Percentiles rank a stretch among this genome's conserved stretches.
Conservation (phyloP, 2,888 invertebrate species). For the Apotomis capreana region DNA sequence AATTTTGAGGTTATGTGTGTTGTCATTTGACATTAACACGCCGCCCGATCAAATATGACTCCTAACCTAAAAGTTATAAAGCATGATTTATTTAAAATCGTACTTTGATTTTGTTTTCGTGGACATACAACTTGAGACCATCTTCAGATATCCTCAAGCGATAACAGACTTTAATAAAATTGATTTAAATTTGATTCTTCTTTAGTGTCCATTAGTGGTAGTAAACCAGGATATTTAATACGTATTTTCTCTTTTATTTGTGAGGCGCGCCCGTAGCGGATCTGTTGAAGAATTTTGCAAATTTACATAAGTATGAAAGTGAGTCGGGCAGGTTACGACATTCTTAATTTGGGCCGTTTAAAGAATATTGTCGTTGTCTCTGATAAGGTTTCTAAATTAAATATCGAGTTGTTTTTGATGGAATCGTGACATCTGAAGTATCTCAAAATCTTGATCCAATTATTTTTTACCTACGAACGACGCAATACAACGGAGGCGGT, state of each 20-base stretch:
- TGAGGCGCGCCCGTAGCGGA: conserved; percentile 49
- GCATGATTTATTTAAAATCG: background rate
- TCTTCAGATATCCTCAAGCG: conserved; percentile 39
- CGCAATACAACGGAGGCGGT: no score
- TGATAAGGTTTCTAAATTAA: conserved; percentile 32
- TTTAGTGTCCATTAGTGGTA: conserved; percentile 10
- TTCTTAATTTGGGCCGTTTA: conserved; percentile 21
- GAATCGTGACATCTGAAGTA: background rate
- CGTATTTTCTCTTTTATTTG: conserved; percentile 58
- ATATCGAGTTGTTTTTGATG: background rate
- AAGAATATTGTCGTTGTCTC: conserved; percentile 15
- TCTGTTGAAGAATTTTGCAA: conserved; percentile 48
- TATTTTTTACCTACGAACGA: no score
- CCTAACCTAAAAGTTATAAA: conserved; percentile 10
- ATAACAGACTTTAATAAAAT: conserved; percentile 45
- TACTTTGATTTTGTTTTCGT: conserved; percentile 28
- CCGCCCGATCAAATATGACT: background rate
- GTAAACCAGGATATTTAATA: conserved; percentile 54
- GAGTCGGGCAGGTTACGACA: conserved; percentile 41
- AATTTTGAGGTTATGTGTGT: background rate
- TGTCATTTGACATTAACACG: conserved; percentile 25
- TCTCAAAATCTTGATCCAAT: no score
- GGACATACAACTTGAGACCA: conserved; percentile 17
- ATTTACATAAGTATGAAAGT: conserved; percentile 52
- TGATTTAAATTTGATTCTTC: conserved; percentile 43